Evolutionary conservation across 2,113 vertebrate genomes (phyloP).

Genomic region (Aptenodytes forsteri): DNA sequence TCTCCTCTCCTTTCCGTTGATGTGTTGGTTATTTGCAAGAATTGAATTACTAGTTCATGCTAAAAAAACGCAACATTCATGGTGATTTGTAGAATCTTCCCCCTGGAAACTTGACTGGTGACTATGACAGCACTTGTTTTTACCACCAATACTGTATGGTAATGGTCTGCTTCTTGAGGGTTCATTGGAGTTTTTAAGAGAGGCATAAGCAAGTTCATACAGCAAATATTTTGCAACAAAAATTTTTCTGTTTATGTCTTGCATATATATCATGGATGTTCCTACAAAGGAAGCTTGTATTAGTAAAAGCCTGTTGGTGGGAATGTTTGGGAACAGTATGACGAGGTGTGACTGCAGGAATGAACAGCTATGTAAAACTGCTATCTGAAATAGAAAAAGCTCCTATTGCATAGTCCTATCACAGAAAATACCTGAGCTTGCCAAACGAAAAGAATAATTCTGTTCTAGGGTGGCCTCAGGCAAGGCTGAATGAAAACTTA

Average conservation of each 20-base stretch:
- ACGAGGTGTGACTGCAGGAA: background rate
- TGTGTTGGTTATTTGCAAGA: slow-evolving; percentile 45
- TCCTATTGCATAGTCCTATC: background rate
- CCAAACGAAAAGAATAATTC: background rate
- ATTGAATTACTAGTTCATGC: slow-evolving; percentile 3
- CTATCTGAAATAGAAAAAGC: background rate
- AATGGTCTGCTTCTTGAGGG: background rate
- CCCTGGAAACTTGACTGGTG: background rate
- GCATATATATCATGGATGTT: background rate
- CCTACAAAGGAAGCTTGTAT: background rate
- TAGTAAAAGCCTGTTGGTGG: background rate
- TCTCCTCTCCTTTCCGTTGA: slow-evolving; percentile 48
- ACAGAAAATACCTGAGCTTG: background rate
- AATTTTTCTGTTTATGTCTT: background rate
- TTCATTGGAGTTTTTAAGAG: background rate
- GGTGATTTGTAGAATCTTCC: background rate
- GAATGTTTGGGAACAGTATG: background rate
- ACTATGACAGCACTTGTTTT: background rate
- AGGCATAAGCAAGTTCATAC: background rate
- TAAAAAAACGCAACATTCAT: background rate
- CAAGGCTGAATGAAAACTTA: background rate
- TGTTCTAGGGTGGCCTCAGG: background rate
- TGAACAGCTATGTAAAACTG: background rate
- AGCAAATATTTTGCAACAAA: background rate
- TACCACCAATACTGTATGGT: background rate